Evolutionary conservation across 2,113 vertebrate genomes (phyloP), one percentile per base, ranked within the genome.

Genomic region (Phocoena sinus): DNA sequence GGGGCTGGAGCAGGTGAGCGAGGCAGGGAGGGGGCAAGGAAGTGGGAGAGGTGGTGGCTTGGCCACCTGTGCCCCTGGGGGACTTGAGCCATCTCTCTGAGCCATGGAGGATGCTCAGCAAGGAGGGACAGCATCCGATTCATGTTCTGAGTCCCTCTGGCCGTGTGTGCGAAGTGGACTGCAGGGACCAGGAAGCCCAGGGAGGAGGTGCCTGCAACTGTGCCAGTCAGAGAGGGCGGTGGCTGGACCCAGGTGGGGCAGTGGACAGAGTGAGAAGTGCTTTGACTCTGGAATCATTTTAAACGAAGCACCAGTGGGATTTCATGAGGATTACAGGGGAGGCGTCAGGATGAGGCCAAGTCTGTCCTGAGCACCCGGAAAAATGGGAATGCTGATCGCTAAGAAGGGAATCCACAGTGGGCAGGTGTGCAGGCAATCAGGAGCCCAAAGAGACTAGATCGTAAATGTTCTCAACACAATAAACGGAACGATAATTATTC

Each of bases 51-150:
- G 60, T 33, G 17, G 33, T 4, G 26, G 33, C 21, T 1, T 5
- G 63, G 44, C 28, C 41, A 4, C 0, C 2, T 13, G 56, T 17
- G 9, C 5, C 31, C n/a, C 1, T 1, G 12, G 26, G 58, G 41
- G n/a, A 31, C 50, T 1, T 13, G 15, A 2, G 8, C 58, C 44
- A 4, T 10, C 33, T 68, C 33, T 25, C 23, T 3, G 65, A 77
- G 79, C 68, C 21, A 0, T 0, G 4, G 33, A 47, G 31, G 60
- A 28, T 20, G 21, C 83, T 15, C 31, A 58, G 84, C n/a, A 25
- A 36, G 67, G 76, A 81, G 7, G 6, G n/a, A 21, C 6, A 3
- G 53, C 79, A 41, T 10, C 79, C 17, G 18, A 20, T 9, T 56
- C n/a, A 2, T 9, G 33, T 17, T 44, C 81, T 33, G 74, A 21